Evolutionary conservation across 2,888 invertebrate species (phyloP), one percentile per base, ranked within the genome.

Genomic region (Cetonia aurata): DNA sequence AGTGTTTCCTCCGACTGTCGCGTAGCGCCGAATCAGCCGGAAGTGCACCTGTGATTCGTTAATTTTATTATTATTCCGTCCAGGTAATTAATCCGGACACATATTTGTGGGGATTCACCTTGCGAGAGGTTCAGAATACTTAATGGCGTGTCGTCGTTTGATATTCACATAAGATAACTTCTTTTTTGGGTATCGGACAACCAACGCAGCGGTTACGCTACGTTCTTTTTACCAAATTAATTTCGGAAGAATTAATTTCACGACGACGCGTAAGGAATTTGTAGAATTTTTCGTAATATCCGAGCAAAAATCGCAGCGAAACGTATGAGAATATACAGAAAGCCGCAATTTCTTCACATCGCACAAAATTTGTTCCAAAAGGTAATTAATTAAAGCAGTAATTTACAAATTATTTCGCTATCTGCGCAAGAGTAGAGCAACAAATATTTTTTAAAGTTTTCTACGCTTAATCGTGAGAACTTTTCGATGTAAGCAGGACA

Each of bases 11-110:
- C 31, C 46, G 33, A 19, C 52, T 33, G 42, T 75, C 70, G 77
- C 77, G 75, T 77, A 75, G 75, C 75, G 4, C 73, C 55, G 68
- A 37, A 31, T 42, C 68, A 75, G 71, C 50, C 77, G 78, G 79
- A 79, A 79, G 78, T 78, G 76, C 79, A 79, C 78, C 77, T 79
- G 79, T 79, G 77, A 78, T 78, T 79, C 79, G 75, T 77, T 79
- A 79, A 79, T 79, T 79, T 78, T 78, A 78, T 79, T 78, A 78
- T 78, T 78, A 78, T 79, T 78, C 77, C 74, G 75, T 75, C 72
- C 76, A 53, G 53, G 77, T 78, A 78, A 78, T 78, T 78, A 78
- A 78, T 75, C 76, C 77, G 75, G 74, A 77, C 76, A 75, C 73
- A 75, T 75, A 74, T 77, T 77, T 74, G 73, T 73, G 71, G 74